Evolutionary conservation across 2,113 vertebrate genomes (phyloP).

Genomic region (Nanorana parkeri): DNA sequence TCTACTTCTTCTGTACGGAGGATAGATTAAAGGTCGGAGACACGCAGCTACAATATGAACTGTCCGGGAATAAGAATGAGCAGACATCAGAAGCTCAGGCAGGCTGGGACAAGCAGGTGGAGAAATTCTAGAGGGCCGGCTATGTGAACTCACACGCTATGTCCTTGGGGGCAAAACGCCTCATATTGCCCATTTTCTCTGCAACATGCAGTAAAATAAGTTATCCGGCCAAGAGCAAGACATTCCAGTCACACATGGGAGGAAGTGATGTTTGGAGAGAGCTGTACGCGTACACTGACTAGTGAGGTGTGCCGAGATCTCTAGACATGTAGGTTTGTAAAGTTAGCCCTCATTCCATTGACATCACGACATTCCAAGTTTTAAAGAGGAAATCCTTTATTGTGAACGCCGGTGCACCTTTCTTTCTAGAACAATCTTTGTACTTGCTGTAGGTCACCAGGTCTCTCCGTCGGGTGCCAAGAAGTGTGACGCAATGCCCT

Average conservation of each 20-base stretch:
- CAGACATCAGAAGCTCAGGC: neutral
- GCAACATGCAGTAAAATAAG: neutral
- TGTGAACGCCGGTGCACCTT: no score
- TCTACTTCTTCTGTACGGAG: neutral
- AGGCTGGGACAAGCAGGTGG: conserved; percentile 4
- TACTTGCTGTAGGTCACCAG: neutral
- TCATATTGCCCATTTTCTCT: conserved; percentile 11
- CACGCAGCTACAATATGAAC: neutral
- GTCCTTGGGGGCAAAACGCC: neutral
- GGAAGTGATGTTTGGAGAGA: neutral
- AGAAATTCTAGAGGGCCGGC: neutral
- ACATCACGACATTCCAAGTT: no score
- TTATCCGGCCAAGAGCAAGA: conserved; percentile 1
- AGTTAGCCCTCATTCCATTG: no score
- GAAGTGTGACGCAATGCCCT: conserved; percentile 16
- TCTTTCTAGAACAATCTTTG: no score
- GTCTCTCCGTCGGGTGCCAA: neutral
- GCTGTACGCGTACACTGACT: neutral
- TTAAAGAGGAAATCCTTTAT: no score
- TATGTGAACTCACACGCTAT: neutral
- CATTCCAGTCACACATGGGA: conserved; percentile 21
- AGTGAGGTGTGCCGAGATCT: conserved; percentile 5
- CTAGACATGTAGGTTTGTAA: neutral
- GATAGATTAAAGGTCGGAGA: neutral
- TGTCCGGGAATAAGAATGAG: neutral